A percentile compares a stretch with the other conserved stretches of the same genome.
phyloP scores from a whole-genome alignment of 2,797 vertebrate species.

The Protosalanx chinensis region DNA sequence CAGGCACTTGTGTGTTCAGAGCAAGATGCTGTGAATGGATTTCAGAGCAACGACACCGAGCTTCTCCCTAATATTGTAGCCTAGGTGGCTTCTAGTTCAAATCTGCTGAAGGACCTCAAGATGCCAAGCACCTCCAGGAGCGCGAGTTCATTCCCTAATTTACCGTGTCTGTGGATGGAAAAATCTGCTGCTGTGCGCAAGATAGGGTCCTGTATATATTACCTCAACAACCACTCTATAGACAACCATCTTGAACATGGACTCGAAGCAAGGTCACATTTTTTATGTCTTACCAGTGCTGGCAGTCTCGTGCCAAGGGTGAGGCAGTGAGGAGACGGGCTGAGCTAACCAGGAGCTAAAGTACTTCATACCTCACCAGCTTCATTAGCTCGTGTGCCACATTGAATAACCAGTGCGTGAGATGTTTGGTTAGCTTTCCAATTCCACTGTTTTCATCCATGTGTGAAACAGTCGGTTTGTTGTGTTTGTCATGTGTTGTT shows the following conservation, averaged over 20 bases:
- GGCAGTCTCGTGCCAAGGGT: no score
- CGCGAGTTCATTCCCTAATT: no score
- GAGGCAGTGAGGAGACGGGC: constrained; percentile 44
- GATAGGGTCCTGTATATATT: no score
- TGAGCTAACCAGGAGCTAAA: constrained; percentile 9
- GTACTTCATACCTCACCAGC: neutral
- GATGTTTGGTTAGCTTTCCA: constrained; percentile 51
- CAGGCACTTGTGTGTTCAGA: constrained; percentile 33
- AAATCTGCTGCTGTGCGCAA: no score
- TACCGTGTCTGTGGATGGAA: no score
- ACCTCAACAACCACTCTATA: neutral
- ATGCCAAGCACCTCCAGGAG: no score
- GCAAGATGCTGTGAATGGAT: constrained; percentile 37
- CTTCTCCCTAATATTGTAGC: no score
- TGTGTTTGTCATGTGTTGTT: constrained; percentile 59
- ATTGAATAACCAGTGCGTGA: constrained; percentile 35
- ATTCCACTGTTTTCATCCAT: constrained; percentile 52
- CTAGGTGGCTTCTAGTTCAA: neutral
- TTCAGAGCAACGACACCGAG: constrained; percentile 25
- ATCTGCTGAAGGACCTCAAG: neutral
- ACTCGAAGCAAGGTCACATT: constrained; percentile 52
- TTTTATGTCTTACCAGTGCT: constrained; percentile 14
- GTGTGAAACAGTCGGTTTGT: constrained; percentile 49
- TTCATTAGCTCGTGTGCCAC: neutral
- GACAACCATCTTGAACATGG: constrained; percentile 7